Conservation (phyloP, 2,888 invertebrate genomes). For the Metacarcinus magister region DNA sequence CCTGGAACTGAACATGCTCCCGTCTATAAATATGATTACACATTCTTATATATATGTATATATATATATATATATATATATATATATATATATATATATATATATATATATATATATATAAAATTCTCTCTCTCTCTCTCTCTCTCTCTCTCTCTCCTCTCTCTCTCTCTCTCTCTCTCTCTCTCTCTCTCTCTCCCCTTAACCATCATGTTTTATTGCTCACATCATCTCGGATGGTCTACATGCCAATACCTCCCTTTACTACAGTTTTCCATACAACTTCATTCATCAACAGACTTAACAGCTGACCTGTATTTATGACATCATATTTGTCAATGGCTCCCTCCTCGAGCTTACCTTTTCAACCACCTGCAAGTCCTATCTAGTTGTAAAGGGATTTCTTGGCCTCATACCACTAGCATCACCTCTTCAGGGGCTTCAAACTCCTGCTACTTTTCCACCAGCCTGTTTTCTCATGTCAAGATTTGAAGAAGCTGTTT, state of each 20-base stretch:
- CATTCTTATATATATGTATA: no score
- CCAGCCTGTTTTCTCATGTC: neutral
- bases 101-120: neutral
- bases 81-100: no score
- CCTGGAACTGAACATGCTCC: no score
- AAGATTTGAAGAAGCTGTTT: neutral
- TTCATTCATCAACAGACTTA: no score
- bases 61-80: no score
- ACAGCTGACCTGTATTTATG: no score
- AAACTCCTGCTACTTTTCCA: neutral
- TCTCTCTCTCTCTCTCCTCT: slow-evolving; percentile 17
- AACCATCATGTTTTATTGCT: neutral
- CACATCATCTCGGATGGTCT: neutral
- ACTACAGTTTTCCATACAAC: neutral
- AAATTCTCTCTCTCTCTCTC: slow-evolving; percentile 1
- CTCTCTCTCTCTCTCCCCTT: no score
- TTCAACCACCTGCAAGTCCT: neutral
- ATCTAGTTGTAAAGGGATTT: neutral
- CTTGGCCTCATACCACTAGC: neutral
- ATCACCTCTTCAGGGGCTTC: neutral
- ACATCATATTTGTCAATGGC: neutral
- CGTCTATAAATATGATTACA: no score
- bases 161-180: neutral
- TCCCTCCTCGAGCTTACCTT: neutral
- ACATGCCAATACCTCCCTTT: neutral